Base-by-base conservation (phyloP, 2,797 vertebrate species). In the Microchirus variegatus region DNA sequence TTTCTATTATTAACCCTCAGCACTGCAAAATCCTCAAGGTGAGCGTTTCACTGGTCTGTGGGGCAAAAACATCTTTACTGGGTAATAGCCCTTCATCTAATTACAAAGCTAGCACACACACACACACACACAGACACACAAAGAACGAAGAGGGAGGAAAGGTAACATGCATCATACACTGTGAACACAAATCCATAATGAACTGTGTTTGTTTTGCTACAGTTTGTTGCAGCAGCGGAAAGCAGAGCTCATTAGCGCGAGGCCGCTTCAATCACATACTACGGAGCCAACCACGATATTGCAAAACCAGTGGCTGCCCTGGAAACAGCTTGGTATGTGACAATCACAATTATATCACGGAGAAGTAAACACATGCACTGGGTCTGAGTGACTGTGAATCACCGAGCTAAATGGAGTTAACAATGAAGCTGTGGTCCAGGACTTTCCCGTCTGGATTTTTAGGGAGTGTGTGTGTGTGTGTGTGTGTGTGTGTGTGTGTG, bases 1-100 rank as follows among this genome's bases (percentile, higher is more conserved):
- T 83, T 91, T 91, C 86, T 85, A 93, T 93, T 93, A 94, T 96
- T 94, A 95, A 95, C 89, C 94, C 91, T 93, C 91, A 84, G 66
- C 49, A 44, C 78, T 45, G 87, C 88, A 90, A 78, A 86, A 89
- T 92, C 61, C 83, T 92, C 77, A 74, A 91, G 91, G 93, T 67
- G 59, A 87, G 91, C 71, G 78, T 73, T 88, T 70, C 78, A 65
- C 78, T 85, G 89, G 89, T 91, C 91, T 91, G 87, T 86, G 92
- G 94, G 93, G 86, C 82, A n/a, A 94, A 95, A 95, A 93, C 90
- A 92, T 93, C 92, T 92, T 92, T 68, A 86, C 74, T 82, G 93
- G 93, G 94, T 91, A 92, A 93, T 89, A 90, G 88, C 19, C 86
- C 83, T 82, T 84, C 62, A 53, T 91, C 89, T 92, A 92, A 94